A percentile compares a stretch with the other conserved stretches of the same genome.
These are phyloP conservation scores for Lepidothrix coronata DNA, from an alignment of 2,113 vertebrate species.

Conservation along the genomic window DNA sequence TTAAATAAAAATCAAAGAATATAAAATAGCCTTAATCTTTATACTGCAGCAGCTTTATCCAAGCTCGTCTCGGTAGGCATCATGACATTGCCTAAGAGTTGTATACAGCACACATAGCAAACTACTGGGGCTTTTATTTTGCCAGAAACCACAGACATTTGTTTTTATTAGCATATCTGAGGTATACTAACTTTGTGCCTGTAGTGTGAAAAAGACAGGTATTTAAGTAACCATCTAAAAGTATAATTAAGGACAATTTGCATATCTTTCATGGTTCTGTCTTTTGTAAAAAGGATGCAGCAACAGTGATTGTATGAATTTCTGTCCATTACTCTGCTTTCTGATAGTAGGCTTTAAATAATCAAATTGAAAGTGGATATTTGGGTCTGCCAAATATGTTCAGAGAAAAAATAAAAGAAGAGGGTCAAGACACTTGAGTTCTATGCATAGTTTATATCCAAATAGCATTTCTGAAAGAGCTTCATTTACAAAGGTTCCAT, in stretches of 20 bases:
- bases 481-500: not conserved
- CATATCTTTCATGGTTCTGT: constrained; percentile 48
- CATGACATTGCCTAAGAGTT: constrained; percentile 24
- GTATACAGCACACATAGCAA: not conserved
- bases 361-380: not conserved
- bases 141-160: constrained; percentile 65
- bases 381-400: not conserved
- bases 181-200: constrained; percentile 54
- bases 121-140: constrained; percentile 19
- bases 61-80: constrained; percentile 30
- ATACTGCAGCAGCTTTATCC: constrained; percentile 22
- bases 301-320: not conserved
- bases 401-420: not conserved
- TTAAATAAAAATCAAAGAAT: constrained; percentile 71
- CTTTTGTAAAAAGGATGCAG: constrained; percentile 21
- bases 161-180: constrained; percentile 70
- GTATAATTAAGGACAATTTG: constrained; percentile 64
- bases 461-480: not conserved
- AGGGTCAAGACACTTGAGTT: not conserved
- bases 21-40: constrained; percentile 61
- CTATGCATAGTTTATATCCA: not conserved
- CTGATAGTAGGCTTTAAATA: not conserved
- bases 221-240: constrained; percentile 66
- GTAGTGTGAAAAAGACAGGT: constrained; percentile 66
- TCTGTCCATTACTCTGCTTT: not conserved